phyloP scores from a whole-genome alignment of 2,113 vertebrate genomes.

The Callochromis pleurospilus region DNA sequence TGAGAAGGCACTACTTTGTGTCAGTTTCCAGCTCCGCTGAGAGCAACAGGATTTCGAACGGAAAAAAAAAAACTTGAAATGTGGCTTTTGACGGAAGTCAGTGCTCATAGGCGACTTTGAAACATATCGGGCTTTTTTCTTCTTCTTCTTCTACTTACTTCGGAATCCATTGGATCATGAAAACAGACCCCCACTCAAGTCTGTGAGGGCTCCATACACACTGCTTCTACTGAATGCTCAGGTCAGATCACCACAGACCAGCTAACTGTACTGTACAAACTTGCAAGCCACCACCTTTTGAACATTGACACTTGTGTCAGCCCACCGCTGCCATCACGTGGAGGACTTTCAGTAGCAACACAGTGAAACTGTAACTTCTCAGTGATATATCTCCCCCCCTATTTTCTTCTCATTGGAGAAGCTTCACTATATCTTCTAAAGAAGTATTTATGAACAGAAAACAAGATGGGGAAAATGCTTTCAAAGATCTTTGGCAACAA shows the following conservation, averaged over 20 bases:
- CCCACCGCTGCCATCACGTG: slow-evolving; percentile 42
- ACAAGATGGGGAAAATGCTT: slow-evolving; percentile 95
- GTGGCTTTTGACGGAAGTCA: slow-evolving; percentile 1
- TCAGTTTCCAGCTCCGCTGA: not conserved
- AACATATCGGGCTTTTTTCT: not conserved
- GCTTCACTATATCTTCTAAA: not conserved
- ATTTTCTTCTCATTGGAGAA: not conserved
- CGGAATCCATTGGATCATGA: slow-evolving; percentile 35
- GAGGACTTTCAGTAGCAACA: not conserved
- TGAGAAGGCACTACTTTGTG: not conserved
- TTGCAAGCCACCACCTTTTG: slow-evolving; percentile 17
- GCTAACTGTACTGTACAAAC: slow-evolving; percentile 11
- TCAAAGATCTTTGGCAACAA: slow-evolving; percentile 99
- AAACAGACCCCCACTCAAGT: slow-evolving; percentile 36
- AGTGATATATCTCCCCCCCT: not conserved
- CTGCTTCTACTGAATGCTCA: slow-evolving; percentile 3
- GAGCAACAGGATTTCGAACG: not conserved
- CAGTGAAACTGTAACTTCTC: not conserved
- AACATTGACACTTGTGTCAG: slow-evolving; percentile 28
- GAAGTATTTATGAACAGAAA: slow-evolving; percentile 71
- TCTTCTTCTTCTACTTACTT: not conserved
- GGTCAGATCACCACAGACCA: slow-evolving; percentile 7
- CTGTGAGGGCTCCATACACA: not conserved
- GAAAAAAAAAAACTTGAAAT: not conserved
- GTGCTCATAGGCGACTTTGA: not conserved